These are phyloP conservation scores for Ormyrus pomaceus DNA, from an alignment of 2,888 invertebrate genomes.

Conservation along the genomic window DNA sequence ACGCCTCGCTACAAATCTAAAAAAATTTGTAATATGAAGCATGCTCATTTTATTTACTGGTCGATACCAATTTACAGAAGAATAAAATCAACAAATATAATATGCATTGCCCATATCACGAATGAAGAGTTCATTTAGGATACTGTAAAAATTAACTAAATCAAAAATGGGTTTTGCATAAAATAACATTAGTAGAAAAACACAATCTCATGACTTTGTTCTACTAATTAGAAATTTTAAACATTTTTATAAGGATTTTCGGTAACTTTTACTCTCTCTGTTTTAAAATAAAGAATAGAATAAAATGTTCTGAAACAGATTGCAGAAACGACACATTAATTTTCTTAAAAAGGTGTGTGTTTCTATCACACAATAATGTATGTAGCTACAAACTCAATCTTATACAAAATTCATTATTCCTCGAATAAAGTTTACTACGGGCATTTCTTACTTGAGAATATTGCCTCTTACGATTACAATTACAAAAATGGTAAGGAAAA, in stretches of 20 bases:
- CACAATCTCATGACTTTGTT: slow-evolving; percentile 11
- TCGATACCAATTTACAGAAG: slow-evolving; percentile 47
- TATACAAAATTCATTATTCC: slow-evolving; percentile 26
- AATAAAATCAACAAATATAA: slow-evolving; percentile 54
- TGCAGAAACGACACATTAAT: not conserved
- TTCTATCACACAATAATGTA: slow-evolving; percentile 1
- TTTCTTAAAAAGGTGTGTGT: slow-evolving; percentile 7
- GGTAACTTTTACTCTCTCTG: slow-evolving; percentile 24
- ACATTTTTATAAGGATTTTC: slow-evolving; percentile 21
- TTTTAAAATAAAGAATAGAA: slow-evolving; percentile 24
- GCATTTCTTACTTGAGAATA: slow-evolving; percentile 45
- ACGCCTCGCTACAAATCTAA: slow-evolving; percentile 66
- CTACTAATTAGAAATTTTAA: slow-evolving; percentile 30
- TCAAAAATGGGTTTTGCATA: slow-evolving; percentile 26
- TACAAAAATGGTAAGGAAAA: slow-evolving; percentile 64
- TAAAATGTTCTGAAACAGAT: slow-evolving; percentile 2
- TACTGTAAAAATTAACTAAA: slow-evolving; percentile 24
- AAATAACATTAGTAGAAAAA: slow-evolving; percentile 14
- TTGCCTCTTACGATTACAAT: slow-evolving; percentile 58
- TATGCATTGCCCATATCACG: slow-evolving; percentile 47
- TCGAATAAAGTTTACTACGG: slow-evolving; percentile 25
- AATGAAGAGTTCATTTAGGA: slow-evolving; percentile 41
- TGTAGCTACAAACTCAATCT: slow-evolving; percentile 17
- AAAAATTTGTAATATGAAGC: slow-evolving; percentile 65
- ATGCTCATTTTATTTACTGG: slow-evolving; percentile 41